These are phyloP conservation scores for Formica exsecta DNA, from an alignment of 1,140 invertebrate species.

Conservation along the genomic window DNA sequence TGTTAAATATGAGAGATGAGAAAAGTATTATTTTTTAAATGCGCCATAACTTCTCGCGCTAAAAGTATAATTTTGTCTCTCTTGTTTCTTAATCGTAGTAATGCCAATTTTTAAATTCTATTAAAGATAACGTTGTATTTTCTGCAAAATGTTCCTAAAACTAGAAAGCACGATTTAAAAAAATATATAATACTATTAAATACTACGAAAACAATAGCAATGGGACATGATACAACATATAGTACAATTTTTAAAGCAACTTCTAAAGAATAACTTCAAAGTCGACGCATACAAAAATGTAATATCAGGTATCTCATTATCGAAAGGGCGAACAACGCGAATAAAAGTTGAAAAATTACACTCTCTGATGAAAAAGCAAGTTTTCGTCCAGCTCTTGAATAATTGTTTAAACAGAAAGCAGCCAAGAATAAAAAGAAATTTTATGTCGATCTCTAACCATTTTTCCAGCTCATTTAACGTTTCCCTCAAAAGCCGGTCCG, in stretches of 20 bases:
- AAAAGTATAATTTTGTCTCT: neutral
- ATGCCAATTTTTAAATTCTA: neutral
- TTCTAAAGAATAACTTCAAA: conserved; percentile 24
- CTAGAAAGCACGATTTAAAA: neutral
- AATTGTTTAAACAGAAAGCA: conserved; percentile 7
- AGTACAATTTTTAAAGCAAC: neutral
- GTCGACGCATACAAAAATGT: conserved; percentile 14
- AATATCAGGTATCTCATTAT: conserved; percentile 56
- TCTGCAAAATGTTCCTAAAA: neutral
- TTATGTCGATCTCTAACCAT: neutral
- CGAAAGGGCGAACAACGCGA: conserved; percentile 11
- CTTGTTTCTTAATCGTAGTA: neutral
- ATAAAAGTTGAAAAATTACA: conserved; percentile 41
- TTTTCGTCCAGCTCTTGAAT: neutral
- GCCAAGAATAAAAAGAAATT: neutral
- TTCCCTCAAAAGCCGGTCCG: neutral
- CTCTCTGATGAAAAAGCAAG: conserved; percentile 6
- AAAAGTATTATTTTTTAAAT: neutral
- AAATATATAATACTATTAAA: neutral
- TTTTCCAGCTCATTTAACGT: conserved; percentile 14
- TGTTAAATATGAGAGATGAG: neutral
- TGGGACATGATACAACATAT: neutral
- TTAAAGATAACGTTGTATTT: neutral
- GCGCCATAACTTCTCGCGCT: neutral
- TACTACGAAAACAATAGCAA: neutral